Percentiles rank a stretch among this genome's conserved stretches.
Evolutionary conservation across 2,888 invertebrate genomes (phyloP).

Genomic region (Microdon myrmicae): DNA sequence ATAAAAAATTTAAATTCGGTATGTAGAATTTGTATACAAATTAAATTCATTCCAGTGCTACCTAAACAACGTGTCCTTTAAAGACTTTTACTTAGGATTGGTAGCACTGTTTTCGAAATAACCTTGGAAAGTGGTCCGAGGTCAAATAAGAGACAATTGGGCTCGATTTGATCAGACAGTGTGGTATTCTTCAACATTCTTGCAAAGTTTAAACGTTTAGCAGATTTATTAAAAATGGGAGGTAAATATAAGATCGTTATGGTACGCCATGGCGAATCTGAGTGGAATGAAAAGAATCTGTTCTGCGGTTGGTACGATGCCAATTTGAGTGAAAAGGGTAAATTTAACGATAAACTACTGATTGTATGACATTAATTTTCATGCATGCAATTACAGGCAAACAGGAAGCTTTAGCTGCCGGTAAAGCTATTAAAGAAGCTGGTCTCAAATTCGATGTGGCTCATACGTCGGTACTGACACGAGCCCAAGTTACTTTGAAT

Average conservation of each 20-base stretch:
- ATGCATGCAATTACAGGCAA: conserved; percentile 60
- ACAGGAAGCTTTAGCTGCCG: conserved; percentile 70
- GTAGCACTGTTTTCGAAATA: conserved; percentile 52
- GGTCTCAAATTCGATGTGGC: conserved; percentile 82
- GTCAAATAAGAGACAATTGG: conserved; percentile 54
- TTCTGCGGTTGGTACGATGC: conserved; percentile 83
- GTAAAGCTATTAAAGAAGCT: conserved; percentile 80
- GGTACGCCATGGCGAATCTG: conserved; percentile 81
- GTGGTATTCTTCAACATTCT: conserved; percentile 12
- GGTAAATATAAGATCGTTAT: conserved; percentile 76
- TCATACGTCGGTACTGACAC: conserved; percentile 82
- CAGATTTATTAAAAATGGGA: conserved; percentile 58
- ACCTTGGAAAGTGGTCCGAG: conserved; percentile 56
- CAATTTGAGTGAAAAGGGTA: conserved; percentile 77
- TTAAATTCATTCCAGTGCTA: too few relatives aligned
- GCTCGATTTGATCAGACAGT: conserved; percentile 32
- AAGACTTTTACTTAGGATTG: conserved; percentile 29
- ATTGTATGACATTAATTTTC: background rate
- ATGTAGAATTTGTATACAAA: too few relatives aligned
- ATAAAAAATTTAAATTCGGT: too few relatives aligned
- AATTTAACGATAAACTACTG: conserved; percentile 38
- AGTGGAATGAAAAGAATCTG: conserved; percentile 80
- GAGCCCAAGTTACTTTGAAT: conserved; percentile 82
- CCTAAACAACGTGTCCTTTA: conserved; percentile 17
- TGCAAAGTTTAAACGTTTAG: too few relatives aligned